These are phyloP conservation scores for Scomber japonicus DNA, from an alignment of 2,113 vertebrate species.

Conservation along the genomic window DNA sequence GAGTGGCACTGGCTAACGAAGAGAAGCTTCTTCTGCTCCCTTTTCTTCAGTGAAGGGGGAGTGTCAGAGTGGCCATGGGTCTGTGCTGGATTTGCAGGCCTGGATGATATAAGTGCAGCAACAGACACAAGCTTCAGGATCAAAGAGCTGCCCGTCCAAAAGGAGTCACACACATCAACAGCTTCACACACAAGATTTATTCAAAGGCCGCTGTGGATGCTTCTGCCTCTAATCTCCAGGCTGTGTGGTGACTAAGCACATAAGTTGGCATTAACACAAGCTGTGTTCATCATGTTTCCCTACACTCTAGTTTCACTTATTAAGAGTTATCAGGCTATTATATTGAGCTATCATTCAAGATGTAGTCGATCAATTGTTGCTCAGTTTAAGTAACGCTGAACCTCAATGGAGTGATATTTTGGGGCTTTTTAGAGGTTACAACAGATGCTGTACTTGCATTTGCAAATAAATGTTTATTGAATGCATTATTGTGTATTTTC, in stretches of 20 bases:
- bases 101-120: slow-evolving; percentile 45
- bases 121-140: slow-evolving; percentile 59
- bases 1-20: slow-evolving; percentile 13
- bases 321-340: slow-evolving; percentile 10
- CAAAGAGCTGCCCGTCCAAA: slow-evolving; percentile 61
- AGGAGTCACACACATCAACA: slow-evolving; percentile 7
- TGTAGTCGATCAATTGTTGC: not conserved
- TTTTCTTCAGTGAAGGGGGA: not conserved
- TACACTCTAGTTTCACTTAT: slow-evolving; percentile 27
- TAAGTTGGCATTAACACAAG: slow-evolving; percentile 48
- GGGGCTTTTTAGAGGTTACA: not conserved
- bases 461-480: slow-evolving; percentile 3
- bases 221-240: slow-evolving; percentile 52
- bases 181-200: slow-evolving; percentile 47
- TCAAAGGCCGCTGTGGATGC: slow-evolving; percentile 51
- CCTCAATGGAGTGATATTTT: slow-evolving; percentile 10
- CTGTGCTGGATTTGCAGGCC: slow-evolving; percentile 41
- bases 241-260: slow-evolving; percentile 59
- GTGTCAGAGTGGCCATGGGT: slow-evolving; percentile 15
- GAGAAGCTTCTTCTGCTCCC: slow-evolving; percentile 37
- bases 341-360: slow-evolving; percentile 29
- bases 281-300: slow-evolving; percentile 45
- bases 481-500: not conserved
- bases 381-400: slow-evolving; percentile 23
- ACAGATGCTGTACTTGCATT: not conserved